Conservation (phyloP, 2,888 invertebrate species). For the Anthophora plumipes region DNA sequence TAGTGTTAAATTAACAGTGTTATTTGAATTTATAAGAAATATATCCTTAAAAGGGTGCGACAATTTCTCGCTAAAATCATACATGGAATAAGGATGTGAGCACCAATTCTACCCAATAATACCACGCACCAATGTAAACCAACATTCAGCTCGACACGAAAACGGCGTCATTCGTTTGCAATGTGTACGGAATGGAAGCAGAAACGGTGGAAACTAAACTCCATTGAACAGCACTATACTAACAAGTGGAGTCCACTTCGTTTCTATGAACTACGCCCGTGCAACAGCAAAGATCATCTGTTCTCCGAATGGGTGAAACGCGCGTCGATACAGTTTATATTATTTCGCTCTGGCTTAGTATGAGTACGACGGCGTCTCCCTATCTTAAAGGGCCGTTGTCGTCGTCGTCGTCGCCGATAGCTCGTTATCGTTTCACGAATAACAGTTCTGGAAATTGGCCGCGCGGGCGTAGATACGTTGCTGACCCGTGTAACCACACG, state of each 20-base stretch:
- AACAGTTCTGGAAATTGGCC: conserved; percentile 76
- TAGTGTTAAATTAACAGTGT: no score
- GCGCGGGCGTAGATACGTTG: conserved; percentile 58
- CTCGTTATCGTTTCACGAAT: conserved; percentile 74
- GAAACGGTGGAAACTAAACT: no score
- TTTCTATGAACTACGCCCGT: not conserved
- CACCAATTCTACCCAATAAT: no score
- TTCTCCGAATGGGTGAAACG: conserved; percentile 48
- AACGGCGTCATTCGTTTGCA: no score
- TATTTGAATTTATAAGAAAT: no score
- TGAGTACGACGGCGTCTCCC: conserved; percentile 33
- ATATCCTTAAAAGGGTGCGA: no score
- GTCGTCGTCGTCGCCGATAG: conserved; percentile 43
- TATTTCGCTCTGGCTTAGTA: not conserved
- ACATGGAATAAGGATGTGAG: no score
- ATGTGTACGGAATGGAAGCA: no score
- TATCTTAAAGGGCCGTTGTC: conserved; percentile 56
- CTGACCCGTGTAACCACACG: conserved; percentile 41
- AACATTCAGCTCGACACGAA: no score
- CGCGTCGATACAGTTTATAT: conserved; percentile 32
- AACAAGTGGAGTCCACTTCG: not conserved
- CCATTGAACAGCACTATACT: no score
- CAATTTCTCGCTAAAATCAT: no score
- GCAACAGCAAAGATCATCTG: not conserved
- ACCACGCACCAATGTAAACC: no score